Conservation (phyloP, 1,140 invertebrate genomes). For the Aphis craccivora region DNA sequence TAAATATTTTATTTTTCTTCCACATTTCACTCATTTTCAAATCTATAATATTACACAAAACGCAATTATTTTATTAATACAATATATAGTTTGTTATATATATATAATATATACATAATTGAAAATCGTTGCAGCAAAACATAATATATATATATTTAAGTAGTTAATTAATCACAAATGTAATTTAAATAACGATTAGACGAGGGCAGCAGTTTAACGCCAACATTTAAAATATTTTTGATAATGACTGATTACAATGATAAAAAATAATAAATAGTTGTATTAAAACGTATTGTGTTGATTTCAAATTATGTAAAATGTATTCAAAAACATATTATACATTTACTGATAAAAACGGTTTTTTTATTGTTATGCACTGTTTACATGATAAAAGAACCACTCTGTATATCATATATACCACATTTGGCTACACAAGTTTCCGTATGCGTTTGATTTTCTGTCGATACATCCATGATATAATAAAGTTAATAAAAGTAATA, state of each 20-base stretch:
- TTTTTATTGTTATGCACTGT: background rate
- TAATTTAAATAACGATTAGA: background rate
- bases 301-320: background rate
- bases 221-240: background rate
- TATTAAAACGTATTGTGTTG: background rate
- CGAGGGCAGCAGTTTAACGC: too few relatives aligned
- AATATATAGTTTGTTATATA: too few relatives aligned
- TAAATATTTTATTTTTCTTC: background rate
- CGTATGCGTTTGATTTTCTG: background rate
- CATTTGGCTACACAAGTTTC: background rate
- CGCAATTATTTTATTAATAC: background rate
- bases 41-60: background rate
- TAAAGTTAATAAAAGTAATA: too few relatives aligned
- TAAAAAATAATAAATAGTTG: background rate
- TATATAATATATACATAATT: background rate
- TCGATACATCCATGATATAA: too few relatives aligned
- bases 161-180: background rate
- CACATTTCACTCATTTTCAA: background rate
- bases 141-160: background rate
- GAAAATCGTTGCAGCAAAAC: background rate
- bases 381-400: background rate
- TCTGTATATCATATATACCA: background rate
- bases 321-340: background rate
- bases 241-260: background rate
- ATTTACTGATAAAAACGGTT: background rate